Conservation (phyloP, 2,113 vertebrate species). For the Anser brachyrhynchus region DNA sequence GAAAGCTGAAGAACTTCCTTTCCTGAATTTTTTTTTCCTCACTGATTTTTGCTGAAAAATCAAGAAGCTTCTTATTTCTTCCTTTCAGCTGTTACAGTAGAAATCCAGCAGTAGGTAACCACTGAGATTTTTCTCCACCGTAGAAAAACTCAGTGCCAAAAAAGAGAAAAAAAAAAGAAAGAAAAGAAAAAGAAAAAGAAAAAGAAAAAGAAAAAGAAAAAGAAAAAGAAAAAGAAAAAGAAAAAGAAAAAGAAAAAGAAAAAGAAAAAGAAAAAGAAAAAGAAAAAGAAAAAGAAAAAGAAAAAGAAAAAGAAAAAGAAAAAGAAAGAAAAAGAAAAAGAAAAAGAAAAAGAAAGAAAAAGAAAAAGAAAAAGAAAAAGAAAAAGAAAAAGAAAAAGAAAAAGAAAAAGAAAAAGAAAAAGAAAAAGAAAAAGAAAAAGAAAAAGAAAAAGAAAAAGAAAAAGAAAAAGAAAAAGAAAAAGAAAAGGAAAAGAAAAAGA, state of each 20-base stretch:
- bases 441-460: not conserved
- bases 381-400: not conserved
- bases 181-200: not conserved
- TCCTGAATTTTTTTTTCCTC: not conserved
- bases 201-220: not conserved
- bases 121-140: not conserved
- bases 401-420: not conserved
- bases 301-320: not conserved
- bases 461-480: not conserved
- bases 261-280: not conserved
- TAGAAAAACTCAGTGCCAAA: not conserved
- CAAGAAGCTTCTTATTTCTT: not conserved
- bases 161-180: not conserved
- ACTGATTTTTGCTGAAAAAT: not conserved
- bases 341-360: too few relatives aligned
- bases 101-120: not conserved
- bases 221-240: not conserved
- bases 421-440: not conserved
- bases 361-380: too few relatives aligned
- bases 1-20: conserved; percentile 2
- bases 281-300: not conserved
- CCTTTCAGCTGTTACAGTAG: not conserved
- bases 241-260: not conserved
- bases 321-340: not conserved
- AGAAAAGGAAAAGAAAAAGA: not conserved